A percentile compares a stretch with the other conserved stretches of the same genome.
These are phyloP conservation scores for Acrobasis suavella DNA, from an alignment of 2,888 invertebrate genomes.

Conservation along the genomic window DNA sequence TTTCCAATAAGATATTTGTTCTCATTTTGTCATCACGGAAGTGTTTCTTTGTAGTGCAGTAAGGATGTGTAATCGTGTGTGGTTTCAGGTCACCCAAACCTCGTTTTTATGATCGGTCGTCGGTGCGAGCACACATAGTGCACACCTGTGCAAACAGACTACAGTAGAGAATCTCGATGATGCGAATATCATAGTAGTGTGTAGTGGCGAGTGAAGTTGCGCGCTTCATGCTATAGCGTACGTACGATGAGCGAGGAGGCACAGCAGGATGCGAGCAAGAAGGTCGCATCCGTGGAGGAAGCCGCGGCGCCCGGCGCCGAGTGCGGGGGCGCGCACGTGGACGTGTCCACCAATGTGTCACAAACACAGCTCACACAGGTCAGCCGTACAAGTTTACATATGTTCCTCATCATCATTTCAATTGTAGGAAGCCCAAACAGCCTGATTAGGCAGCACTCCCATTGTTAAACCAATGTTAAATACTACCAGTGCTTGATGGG, in stretches of 20 bases:
- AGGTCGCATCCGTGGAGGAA: slow-evolving; percentile 48
- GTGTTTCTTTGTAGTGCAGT: neutral
- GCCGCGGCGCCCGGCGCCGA: slow-evolving; percentile 40
- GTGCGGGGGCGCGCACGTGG: slow-evolving; percentile 35
- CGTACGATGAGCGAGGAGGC: slow-evolving; percentile 76
- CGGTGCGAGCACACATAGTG: slow-evolving; percentile 16
- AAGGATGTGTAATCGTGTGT: slow-evolving; percentile 19
- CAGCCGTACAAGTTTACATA: slow-evolving; percentile 8
- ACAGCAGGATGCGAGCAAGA: slow-evolving; percentile 64
- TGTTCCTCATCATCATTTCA: no score
- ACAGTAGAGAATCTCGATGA: slow-evolving; percentile 43
- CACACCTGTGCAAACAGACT: slow-evolving; percentile 50
- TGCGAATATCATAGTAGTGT: slow-evolving; percentile 55
- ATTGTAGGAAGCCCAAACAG: no score
- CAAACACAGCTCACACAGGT: slow-evolving; percentile 60
- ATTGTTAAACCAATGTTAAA: no score
- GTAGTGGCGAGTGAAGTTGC: slow-evolving; percentile 37
- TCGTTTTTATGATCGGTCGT: slow-evolving; percentile 30
- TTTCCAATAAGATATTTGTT: slow-evolving; percentile 36
- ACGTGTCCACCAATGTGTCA: slow-evolving; percentile 57
- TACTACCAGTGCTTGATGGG: no score
- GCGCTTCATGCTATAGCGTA: slow-evolving; percentile 54
- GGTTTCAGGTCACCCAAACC: slow-evolving; percentile 41
- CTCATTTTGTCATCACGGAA: slow-evolving; percentile 34
- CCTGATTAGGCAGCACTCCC: no score